Percentiles rank a stretch among this genome's conserved stretches.
Evolutionary conservation across 2,113 vertebrate genomes (phyloP).

Genomic region (Capricornis sumatraensis): DNA sequence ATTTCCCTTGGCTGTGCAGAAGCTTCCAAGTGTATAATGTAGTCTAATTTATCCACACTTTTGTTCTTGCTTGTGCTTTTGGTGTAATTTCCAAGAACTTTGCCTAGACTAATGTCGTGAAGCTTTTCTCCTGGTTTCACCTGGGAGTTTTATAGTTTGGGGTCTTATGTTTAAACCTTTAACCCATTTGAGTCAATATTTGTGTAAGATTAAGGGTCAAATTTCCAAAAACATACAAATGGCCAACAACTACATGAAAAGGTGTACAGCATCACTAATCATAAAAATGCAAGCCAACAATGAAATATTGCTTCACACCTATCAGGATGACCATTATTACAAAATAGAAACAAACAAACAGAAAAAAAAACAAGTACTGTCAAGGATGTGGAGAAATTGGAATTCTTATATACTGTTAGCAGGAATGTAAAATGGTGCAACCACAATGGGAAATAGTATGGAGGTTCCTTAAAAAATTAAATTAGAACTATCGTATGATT

Average conservation of each 20-base stretch:
- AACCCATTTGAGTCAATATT: not conserved
- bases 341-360: not conserved
- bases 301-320: not conserved
- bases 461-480: not conserved
- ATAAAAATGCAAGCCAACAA: not conserved
- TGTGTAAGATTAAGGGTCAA: not conserved
- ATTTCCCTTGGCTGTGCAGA: not conserved
- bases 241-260: not conserved
- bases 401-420: not conserved
- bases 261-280: not conserved
- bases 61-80: not conserved
- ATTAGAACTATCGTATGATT: not conserved
- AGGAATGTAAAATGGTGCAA: not conserved
- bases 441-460: not conserved
- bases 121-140: not conserved
- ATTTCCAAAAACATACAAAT: not conserved
- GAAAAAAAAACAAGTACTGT: not conserved
- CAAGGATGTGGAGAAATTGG: not conserved
- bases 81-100: not conserved
- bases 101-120: not conserved
- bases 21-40: not conserved
- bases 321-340: not conserved
- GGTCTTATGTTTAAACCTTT: not conserved
- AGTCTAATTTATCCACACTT: not conserved
- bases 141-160: not conserved